Conservation (phyloP, 2,113 vertebrate species). For the Gyps fulvus region DNA sequence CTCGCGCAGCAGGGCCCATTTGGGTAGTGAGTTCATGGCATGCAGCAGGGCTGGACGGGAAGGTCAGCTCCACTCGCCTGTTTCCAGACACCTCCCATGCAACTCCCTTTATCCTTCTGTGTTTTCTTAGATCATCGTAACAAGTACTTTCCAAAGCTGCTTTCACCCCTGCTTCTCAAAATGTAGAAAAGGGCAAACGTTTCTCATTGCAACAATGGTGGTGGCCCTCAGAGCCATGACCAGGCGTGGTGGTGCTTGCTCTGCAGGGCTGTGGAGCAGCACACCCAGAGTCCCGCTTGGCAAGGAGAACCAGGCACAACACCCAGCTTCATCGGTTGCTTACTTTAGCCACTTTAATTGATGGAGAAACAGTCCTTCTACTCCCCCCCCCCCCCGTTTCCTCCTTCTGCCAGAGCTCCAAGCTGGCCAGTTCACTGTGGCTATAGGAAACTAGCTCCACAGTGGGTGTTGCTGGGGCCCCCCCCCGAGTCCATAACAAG, state of each 20-base stretch:
- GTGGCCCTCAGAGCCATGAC: background rate
- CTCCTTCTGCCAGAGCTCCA: background rate
- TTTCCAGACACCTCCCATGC: background rate
- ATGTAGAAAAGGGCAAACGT: background rate
- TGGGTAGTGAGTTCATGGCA: background rate
- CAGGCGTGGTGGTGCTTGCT: background rate
- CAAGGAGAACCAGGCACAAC: background rate
- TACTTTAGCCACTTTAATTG: background rate
- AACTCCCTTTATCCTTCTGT: background rate
- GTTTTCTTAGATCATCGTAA: background rate
- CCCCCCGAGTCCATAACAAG: background rate
- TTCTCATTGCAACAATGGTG: background rate
- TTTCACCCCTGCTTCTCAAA: background rate
- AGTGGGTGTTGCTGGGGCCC: background rate
- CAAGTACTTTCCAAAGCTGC: background rate
- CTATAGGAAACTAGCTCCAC: background rate
- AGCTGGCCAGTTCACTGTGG: background rate
- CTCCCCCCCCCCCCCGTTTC: background rate
- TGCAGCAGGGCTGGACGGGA: background rate
- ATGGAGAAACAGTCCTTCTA: background rate
- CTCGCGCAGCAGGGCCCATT: background rate
- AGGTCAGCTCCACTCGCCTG: background rate
- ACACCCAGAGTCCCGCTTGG: background rate
- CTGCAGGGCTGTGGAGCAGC: background rate
- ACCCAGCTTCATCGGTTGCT: background rate